These are phyloP conservation scores for Gila robusta DNA, from an alignment of 2,797 vertebrate genomes.

Conservation along the genomic window DNA sequence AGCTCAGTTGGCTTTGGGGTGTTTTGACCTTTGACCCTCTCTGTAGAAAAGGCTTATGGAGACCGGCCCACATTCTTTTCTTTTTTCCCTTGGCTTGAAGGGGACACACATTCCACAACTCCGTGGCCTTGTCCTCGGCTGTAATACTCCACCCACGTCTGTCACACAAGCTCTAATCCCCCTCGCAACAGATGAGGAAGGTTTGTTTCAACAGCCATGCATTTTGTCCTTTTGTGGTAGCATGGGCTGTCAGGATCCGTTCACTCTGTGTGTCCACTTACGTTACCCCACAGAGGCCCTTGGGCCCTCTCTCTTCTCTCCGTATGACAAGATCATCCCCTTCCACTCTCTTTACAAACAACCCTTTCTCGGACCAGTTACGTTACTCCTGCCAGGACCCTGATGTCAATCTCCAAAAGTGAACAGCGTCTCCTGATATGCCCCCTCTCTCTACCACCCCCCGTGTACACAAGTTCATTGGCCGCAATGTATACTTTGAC, in stretches of 20 bases:
- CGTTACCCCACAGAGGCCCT: conserved; percentile 21
- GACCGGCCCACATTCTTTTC: conserved; percentile 66
- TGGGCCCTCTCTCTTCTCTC: conserved; percentile 38
- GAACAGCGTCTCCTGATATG: conserved; percentile 9
- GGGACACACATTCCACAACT: conserved; percentile 65
- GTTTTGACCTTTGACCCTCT: conserved; percentile 64
- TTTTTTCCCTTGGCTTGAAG: conserved; percentile 56
- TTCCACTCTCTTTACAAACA: conserved; percentile 27
- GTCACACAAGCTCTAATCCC: conserved; percentile 70
- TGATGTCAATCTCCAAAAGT: conserved; percentile 9
- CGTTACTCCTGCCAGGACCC: conserved; percentile 10
- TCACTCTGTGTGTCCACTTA: neutral
- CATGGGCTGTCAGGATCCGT: conserved; percentile 57
- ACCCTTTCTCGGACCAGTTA: neutral
- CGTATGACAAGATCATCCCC: conserved; percentile 33
- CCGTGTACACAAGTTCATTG: conserved; percentile 43
- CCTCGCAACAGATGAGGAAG: conserved; percentile 70
- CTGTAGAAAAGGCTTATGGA: conserved; percentile 67
- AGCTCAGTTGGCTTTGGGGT: conserved; percentile 53
- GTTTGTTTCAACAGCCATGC: conserved; percentile 74
- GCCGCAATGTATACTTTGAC: conserved; percentile 52
- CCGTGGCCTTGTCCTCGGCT: conserved; percentile 50
- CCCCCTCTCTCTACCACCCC: conserved; percentile 19
- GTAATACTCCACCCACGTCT: conserved; percentile 42
- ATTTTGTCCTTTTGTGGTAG: conserved; percentile 79